phyloP scores from a whole-genome alignment of 1,140 invertebrate species.

The Ceratosolen solmsi region DNA sequence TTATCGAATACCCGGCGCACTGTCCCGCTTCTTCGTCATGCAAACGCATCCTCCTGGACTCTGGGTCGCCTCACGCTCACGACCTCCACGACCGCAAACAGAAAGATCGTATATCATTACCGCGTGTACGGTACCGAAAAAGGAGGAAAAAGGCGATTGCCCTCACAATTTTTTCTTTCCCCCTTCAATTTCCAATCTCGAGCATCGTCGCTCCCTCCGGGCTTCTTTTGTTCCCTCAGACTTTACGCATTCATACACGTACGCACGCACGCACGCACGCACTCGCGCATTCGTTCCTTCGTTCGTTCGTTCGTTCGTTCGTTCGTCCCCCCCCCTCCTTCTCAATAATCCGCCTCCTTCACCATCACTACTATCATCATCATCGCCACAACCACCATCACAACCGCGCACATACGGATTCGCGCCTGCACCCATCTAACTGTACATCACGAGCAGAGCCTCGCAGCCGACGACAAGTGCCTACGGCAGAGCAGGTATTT shows the following conservation, averaged over 20 bases:
- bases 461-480: slow-evolving; percentile 4
- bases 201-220: neutral
- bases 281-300: too few relatives aligned
- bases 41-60: neutral
- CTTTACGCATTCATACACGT: neutral
- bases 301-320: too few relatives aligned
- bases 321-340: too few relatives aligned
- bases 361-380: too few relatives aligned
- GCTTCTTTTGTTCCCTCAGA: neutral
- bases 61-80: neutral
- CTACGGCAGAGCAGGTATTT: slow-evolving; percentile 20
- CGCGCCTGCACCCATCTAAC: neutral
- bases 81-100: slow-evolving; percentile 13
- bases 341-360: too few relatives aligned
- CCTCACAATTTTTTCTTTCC: neutral
- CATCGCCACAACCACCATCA: neutral
- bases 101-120: slow-evolving; percentile 32
- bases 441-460: neutral
- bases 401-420: neutral
- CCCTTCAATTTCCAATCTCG: slow-evolving; percentile 13
- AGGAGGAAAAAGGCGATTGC: neutral
- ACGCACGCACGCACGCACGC: neutral
- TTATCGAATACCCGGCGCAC: neutral
- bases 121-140: slow-evolving; percentile 7
- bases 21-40: neutral